Evolutionary conservation across 2,113 vertebrate species (phyloP), one percentile per base, ranked within the genome.

Genomic region (Willisornis vidua): DNA sequence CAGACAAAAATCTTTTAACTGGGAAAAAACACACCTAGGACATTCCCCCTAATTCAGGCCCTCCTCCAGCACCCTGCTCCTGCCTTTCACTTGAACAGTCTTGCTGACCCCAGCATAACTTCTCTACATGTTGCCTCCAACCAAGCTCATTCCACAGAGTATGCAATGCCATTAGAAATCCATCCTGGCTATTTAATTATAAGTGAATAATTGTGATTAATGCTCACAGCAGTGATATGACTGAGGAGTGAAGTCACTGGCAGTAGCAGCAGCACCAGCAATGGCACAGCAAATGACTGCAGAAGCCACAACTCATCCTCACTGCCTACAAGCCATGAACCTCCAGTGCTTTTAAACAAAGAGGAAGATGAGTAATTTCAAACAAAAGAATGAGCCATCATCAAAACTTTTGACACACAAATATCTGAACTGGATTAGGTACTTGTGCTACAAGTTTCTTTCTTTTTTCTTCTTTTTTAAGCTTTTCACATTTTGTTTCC

Each of bases 361-460:
- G 33, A 80, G 20, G n/a, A 81, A 74, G 57, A 76, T 95, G 92
- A 97, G 85, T 85, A 85, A 96, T 93, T 70, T 62, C 88, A 94
- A 66, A 90, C 82, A 96, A 80, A 94, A 95, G 90, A 93, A 87
- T 76, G 63, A 96, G 82, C 58, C 51, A 46, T 73, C 46, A 15
- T 68, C 81, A 90, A 87, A 90, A 90, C 61, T 87, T 91, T 71
- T 88, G 85, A 76, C 83, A 63, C 39, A 61, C 12, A 65, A 25
- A 29, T 41, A 62, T 45, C 58, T 57, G 19, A 51, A 48, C 63
- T 85, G 49, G 70, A 75, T 82, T 33, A 89, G 29, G 37, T 28
- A 85, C 31, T 58, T 65, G 49, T 58, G 62, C 39, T 65, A 22
- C 7, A 79, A 61, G 49, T 37, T 41, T 75, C 28, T 51, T 9